A percentile compares a stretch with the other conserved stretches of the same genome.
phyloP scores from a whole-genome alignment of 2,888 invertebrate species.

The Petrophora chlorosata region DNA sequence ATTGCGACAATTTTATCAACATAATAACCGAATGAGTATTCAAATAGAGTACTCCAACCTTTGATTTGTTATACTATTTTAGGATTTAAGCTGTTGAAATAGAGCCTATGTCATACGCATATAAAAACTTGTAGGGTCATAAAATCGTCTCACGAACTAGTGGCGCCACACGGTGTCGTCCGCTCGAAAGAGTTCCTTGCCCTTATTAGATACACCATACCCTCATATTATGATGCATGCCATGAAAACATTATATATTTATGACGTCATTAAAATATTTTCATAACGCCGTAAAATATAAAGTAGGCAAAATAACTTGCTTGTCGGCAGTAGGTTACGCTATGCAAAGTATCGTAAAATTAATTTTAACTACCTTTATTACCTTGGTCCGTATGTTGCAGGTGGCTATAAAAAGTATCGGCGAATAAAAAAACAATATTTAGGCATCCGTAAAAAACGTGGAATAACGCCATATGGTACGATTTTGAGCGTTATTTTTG shows the following conservation, averaged over 20 bases:
- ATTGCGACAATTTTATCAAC: constrained; percentile 70
- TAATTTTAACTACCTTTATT: constrained; percentile 26
- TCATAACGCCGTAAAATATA: constrained; percentile 31
- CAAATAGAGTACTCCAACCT: constrained; percentile 60
- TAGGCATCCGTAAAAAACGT: constrained; percentile 1
- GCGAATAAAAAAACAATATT: constrained; percentile 2
- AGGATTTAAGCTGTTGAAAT: constrained; percentile 40
- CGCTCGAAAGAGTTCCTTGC: constrained; percentile 52
- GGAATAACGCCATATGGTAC: constrained; percentile 10
- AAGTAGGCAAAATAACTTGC: constrained; percentile 24
- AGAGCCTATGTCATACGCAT: constrained; percentile 36
- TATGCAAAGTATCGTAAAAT: constrained; percentile 26
- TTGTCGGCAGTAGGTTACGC: constrained; percentile 19
- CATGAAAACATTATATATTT: constrained; percentile 50
- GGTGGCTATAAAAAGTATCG: constrained; percentile 13
- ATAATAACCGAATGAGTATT: constrained; percentile 79
- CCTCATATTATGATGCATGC: constrained; percentile 57
- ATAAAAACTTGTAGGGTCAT: constrained; percentile 35
- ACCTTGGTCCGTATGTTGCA: constrained; percentile 21
- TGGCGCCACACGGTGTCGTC: constrained; percentile 47
- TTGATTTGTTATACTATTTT: constrained; percentile 16
- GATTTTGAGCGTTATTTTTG: constrained; percentile 2
- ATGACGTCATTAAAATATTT: constrained; percentile 42
- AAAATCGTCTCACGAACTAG: neutral
- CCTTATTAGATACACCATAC: constrained; percentile 36